Percentiles rank a stretch among this genome's conserved stretches.
Conservation (phyloP, 1,140 invertebrate species). For the Scaptomyza hsui region DNA sequence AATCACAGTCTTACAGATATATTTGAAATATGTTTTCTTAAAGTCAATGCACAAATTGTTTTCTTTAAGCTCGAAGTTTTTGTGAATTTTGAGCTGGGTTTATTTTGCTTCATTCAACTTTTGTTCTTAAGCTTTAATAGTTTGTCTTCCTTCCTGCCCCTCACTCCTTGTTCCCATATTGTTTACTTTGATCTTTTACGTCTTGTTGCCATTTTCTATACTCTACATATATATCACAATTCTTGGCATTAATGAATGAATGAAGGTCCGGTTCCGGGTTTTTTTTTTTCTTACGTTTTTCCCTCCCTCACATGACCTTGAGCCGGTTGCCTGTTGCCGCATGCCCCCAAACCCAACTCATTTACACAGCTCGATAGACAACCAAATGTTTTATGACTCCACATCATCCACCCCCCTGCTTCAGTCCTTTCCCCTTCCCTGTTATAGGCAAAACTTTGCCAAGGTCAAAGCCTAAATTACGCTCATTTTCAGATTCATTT, state of each 20-base stretch:
- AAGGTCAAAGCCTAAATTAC: constrained; percentile 66
- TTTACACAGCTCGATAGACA: constrained; percentile 16
- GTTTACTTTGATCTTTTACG: background rate
- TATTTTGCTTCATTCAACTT: too few relatives aligned
- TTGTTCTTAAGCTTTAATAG: background rate
- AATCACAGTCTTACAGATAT: too few relatives aligned
- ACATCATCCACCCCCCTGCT: background rate
- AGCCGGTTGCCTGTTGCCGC: constrained; percentile 9
- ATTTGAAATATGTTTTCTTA: too few relatives aligned
- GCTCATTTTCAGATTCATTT: constrained; percentile 71
- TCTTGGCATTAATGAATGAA: background rate
- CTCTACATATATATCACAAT: background rate
- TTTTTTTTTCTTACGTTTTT: constrained; percentile 6
- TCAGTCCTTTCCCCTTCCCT: background rate
- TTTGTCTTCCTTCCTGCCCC: background rate
- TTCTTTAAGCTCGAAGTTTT: too few relatives aligned
- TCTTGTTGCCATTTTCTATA: background rate
- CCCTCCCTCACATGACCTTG: background rate
- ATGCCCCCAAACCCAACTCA: background rate
- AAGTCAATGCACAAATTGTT: too few relatives aligned
- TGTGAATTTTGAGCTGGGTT: too few relatives aligned
- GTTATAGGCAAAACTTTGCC: constrained; percentile 29
- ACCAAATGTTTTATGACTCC: constrained; percentile 50
- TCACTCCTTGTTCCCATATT: background rate
- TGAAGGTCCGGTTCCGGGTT: background rate